phyloP scores from a whole-genome alignment of 2,797 vertebrate species.

The Triplophysa bombifrons region DNA sequence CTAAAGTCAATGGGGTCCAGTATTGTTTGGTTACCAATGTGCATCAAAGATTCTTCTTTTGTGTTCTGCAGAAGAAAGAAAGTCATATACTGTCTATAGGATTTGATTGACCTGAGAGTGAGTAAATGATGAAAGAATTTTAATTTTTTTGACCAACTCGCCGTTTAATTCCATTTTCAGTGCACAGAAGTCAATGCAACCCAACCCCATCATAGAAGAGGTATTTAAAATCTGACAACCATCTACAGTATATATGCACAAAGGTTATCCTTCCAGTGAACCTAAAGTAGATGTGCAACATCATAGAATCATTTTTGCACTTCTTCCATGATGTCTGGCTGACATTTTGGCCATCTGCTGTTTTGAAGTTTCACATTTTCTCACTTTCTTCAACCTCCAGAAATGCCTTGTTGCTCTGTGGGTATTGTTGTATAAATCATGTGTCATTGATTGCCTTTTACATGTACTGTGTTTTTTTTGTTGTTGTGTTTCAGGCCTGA shows the following conservation, averaged over 20 bases:
- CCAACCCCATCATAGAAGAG: not conserved
- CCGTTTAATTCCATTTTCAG: not conserved
- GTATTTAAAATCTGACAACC: no score
- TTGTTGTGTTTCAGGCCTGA: not conserved
- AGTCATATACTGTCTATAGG: no score
- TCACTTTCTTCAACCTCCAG: not conserved
- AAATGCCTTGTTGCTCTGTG: not conserved
- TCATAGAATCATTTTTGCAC: not conserved
- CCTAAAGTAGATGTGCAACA: not conserved
- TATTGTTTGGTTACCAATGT: no score
- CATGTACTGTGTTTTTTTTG: not conserved
- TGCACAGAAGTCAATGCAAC: not conserved
- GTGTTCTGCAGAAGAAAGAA: no score
- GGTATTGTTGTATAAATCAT: not conserved
- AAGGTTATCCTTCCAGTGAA: not conserved
- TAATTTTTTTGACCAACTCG: no score
- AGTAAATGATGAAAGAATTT: no score
- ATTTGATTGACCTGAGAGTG: no score
- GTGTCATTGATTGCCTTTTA: no score
- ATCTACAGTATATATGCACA: not conserved
- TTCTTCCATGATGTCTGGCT: not conserved
- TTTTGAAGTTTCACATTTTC: not conserved
- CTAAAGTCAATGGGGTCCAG: no score
- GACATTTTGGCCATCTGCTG: not conserved
- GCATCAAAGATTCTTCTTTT: no score